These are phyloP conservation scores for Aphelinus certus DNA, from an alignment of 1,140 invertebrate genomes.

Conservation along the genomic window DNA sequence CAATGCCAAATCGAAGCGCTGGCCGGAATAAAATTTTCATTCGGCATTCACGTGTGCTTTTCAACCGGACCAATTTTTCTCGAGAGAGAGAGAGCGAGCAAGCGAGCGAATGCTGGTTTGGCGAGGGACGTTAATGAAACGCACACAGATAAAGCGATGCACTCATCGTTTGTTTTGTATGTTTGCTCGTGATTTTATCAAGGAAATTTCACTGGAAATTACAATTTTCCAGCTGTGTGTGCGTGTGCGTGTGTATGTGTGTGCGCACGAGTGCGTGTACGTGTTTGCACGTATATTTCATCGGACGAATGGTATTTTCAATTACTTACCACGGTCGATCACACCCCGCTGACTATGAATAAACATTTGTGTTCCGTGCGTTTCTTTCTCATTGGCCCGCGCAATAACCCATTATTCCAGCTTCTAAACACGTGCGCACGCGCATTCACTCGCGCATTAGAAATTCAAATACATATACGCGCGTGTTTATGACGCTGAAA, in stretches of 20 bases:
- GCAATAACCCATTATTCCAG: background rate
- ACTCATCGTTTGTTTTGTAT: slow-evolving; percentile 13
- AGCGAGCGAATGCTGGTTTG: background rate
- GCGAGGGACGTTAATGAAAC: slow-evolving; percentile 36
- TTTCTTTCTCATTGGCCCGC: slow-evolving; percentile 1
- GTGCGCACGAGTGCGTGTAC: background rate
- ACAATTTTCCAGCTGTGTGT: slow-evolving; percentile 26
- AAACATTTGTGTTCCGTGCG: slow-evolving; percentile 26
- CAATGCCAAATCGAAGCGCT: too few relatives aligned
- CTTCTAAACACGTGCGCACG: background rate
- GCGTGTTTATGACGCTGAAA: background rate
- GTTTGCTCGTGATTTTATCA: slow-evolving; percentile 36
- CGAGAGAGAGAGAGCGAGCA: too few relatives aligned
- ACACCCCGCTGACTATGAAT: slow-evolving; percentile 20
- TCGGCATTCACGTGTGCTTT: too few relatives aligned
- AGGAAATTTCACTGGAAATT: slow-evolving; percentile 35
- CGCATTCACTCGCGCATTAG: slow-evolving; percentile 10
- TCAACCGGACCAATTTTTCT: too few relatives aligned
- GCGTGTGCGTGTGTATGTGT: background rate
- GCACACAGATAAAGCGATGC: slow-evolving; percentile 50
- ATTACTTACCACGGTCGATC: slow-evolving; percentile 15
- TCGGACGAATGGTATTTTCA: slow-evolving; percentile 26
- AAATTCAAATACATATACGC: slow-evolving; percentile 24
- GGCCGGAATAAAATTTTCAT: too few relatives aligned
- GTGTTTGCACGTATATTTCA: slow-evolving; percentile 24